Evolutionary conservation across 2,888 invertebrate species (phyloP), one percentile per base, ranked within the genome.

Genomic region (Drosophila peninsularis): DNA sequence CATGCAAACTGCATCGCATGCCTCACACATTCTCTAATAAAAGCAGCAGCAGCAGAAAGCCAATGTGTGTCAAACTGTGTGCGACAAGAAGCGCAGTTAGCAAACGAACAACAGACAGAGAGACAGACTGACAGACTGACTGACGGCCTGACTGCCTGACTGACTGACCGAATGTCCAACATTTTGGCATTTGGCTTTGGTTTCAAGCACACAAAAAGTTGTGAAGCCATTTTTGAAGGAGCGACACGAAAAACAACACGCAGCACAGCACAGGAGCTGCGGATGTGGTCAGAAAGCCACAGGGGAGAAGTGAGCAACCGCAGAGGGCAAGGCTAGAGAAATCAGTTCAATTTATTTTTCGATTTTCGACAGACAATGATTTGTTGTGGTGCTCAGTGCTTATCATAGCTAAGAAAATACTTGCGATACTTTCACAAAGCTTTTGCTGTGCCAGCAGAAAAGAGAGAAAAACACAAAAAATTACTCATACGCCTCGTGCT

Each of bases 321-420:
- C 34, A 49, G 1, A 30, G 21, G 6, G 21, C 14, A 19, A 24
- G 6, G 52, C 45, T 56, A 53, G 52, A 67, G 66, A 85, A 88
- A 83, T 87, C 82, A 84, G 78, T 75, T 87, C 89, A 89, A 84
- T 84, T 89, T 84, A 81, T 87, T 78, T 89, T 81, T 84, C 71
- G 84, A 89, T 89, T 87, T 41, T 39, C 34, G 50, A 62, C 63
- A 36, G 63, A 77, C 78, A 88, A 70, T 86, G 84, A 81, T 81
- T 79, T 75, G 78, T 74, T 78, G 49, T 61, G 57, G 37, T 50
- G 49, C 52, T 61, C 64, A 66, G 60, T 62, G 70, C 64, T 49
- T 52, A 62, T 60, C 56, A 37, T 44, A 69, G 75, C 64, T 41
- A 58, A 55, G 61, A 61, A 78, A 75, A 81, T 63, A 21, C 63